phyloP scores from a whole-genome alignment of 2,797 vertebrate species.

The Epinephelus malabaricus region DNA sequence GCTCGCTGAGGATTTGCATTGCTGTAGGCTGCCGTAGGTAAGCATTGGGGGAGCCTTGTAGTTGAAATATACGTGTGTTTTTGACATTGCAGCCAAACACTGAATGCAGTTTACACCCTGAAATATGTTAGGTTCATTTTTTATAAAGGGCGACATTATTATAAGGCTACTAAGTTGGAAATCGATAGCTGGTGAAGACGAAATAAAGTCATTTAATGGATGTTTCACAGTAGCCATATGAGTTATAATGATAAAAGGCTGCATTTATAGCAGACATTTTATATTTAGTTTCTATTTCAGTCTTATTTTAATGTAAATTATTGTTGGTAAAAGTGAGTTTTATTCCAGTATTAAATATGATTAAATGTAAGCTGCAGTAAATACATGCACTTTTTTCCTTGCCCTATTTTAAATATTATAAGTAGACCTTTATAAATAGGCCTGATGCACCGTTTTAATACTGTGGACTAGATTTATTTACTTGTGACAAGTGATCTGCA shows the following conservation, averaged over 20 bases:
- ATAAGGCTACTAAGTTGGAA: slow-evolving; percentile 30
- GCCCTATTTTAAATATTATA: neutral
- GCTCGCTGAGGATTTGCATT: slow-evolving; percentile 69
- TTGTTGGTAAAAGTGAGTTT: slow-evolving; percentile 13
- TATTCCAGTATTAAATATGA: no score
- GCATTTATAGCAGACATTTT: neutral
- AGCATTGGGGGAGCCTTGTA: slow-evolving; percentile 17
- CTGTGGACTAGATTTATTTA: slow-evolving; percentile 15
- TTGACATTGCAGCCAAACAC: neutral
- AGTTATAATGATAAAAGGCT: no score
- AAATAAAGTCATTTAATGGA: slow-evolving; percentile 2
- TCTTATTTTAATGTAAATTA: neutral
- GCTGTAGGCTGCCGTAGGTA: slow-evolving; percentile 67
- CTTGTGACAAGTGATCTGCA: slow-evolving; percentile 49
- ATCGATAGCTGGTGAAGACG: slow-evolving; percentile 28
- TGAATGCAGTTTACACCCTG: accelerated
- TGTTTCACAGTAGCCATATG: neutral
- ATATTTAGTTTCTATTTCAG: neutral
- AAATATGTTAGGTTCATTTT: neutral
- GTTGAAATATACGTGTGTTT: neutral
- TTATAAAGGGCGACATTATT: neutral
- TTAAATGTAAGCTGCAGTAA: no score
- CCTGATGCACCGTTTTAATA: neutral
- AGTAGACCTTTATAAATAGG: neutral
- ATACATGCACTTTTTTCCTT: neutral